Base-by-base conservation (phyloP, 2,888 invertebrate genomes). In the Nomada ferruginata region DNA sequence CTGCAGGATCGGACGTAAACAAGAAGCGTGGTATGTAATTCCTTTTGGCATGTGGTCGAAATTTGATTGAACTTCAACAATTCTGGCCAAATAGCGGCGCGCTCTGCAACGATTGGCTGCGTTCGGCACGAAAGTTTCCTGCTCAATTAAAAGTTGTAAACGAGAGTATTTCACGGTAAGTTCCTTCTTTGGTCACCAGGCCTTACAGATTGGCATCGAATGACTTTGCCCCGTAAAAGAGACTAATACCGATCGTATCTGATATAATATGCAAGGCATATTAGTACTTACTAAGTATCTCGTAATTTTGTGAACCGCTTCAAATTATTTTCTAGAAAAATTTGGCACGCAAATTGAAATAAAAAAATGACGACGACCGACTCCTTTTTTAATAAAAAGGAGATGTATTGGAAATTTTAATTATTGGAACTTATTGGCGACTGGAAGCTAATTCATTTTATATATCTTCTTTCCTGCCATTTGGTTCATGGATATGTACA, bases 121-220 rank as follows among this genome's bases (percentile, higher is more conserved):
- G 84, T 85, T 84, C 83, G 78, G 82, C 83, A 87, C 71, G 84
- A 89, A 89, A 92, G 85, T 92, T 92, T 89, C 89, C 88, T 87
- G 90, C 89, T 90, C 91, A 90, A 92, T 91, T 92, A 91, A 92
- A 92, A 92, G 91, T 92, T 92, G 90, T 91, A 91, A 92, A 92
- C 90, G 92, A 91, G 87, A 88, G 86, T 84, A 83, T 86, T 88
- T 84, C 85, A 73, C 74, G 64, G 85, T 85, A 82, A 83, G 76
- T 82, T 79, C 79, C 61, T 76, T 85, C 82, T 77, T 84, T 69
- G 79, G 68, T 36, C 80, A 44, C 26, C 75, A 60, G 61, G 71
- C 76, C 78, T 70, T 76, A 71, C 66, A 76, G 59, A 74, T 68
- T 77, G 53, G 75, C 64, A 79, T 69, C 79, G 71, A 55, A 78